A percentile compares a stretch with the other conserved stretches of the same genome.
Evolutionary conservation across 2,113 vertebrate species (phyloP).

Genomic region (Columba janthina): DNA sequence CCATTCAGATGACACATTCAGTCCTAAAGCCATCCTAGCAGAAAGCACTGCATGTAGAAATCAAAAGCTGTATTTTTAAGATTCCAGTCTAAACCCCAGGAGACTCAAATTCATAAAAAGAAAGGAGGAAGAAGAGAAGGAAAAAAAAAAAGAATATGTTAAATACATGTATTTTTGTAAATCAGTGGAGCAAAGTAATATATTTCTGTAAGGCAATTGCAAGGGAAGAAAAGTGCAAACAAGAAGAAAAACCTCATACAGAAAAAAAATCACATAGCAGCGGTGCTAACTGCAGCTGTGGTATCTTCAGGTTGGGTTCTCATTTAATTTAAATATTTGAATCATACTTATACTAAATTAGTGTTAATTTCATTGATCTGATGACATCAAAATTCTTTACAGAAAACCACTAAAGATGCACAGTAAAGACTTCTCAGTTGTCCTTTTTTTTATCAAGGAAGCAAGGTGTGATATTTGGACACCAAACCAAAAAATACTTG

Average conservation of each 20-base stretch:
- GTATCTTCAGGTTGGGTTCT: background rate
- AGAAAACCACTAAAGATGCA: background rate
- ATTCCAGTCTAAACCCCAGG: background rate
- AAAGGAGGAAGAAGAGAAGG: background rate
- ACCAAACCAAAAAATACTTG: background rate
- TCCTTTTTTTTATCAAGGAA: background rate
- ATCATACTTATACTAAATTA: background rate
- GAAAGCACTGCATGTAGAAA: background rate
- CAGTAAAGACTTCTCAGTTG: background rate
- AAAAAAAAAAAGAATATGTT: background rate
- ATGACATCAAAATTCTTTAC: background rate
- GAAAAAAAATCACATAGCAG: background rate
- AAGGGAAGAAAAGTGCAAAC: background rate
- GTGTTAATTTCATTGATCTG: background rate
- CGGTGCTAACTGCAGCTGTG: background rate
- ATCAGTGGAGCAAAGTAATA: background rate
- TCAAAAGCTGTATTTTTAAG: background rate
- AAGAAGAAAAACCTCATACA: background rate
- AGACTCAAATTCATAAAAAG: background rate
- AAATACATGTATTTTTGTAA: background rate
- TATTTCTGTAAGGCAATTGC: background rate
- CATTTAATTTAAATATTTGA: background rate
- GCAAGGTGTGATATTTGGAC: background rate
- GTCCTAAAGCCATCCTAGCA: background rate
- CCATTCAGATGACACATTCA: background rate